Evolutionary conservation across 2,113 vertebrate species (phyloP).

Genomic region (Mesitornis unicolor): DNA sequence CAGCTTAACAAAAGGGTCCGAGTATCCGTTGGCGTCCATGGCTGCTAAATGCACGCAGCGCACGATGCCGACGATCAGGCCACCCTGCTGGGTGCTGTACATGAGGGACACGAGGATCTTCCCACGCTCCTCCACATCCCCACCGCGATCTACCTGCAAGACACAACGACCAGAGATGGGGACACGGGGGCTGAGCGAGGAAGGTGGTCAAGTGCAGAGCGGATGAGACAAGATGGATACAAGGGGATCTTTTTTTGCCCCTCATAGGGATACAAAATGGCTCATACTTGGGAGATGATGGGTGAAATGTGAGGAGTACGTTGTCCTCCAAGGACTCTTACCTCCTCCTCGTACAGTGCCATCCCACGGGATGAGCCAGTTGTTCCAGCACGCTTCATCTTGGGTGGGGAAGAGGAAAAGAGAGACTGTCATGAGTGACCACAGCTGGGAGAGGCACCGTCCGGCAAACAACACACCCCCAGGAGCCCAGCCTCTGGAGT

Average conservation of each 20-base stretch:
- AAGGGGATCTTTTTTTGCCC: background rate
- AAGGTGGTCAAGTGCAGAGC: background rate
- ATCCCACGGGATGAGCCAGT: constrained; percentile 88
- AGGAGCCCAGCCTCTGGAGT: background rate
- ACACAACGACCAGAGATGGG: background rate
- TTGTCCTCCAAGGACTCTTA: constrained; percentile 22
- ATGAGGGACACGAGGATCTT: constrained; percentile 95
- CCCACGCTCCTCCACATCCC: constrained; percentile 88
- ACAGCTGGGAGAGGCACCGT: fast-evolving
- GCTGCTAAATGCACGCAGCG: constrained; percentile 94
- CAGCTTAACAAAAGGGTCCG: constrained; percentile 97
- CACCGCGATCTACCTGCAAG: constrained; percentile 81
- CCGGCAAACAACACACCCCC: fast-evolving
- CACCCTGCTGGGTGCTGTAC: constrained; percentile 90
- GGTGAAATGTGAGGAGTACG: fast-evolving
- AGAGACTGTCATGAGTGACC: fast-evolving
- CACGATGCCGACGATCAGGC: constrained; percentile 89
- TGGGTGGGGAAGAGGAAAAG: background rate
- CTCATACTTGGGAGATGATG: fast-evolving
- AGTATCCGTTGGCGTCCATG: constrained; percentile 98
- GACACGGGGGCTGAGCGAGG: fast-evolving
- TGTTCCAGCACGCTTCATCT: constrained; percentile 89
- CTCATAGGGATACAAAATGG: fast-evolving
- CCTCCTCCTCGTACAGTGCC: constrained; percentile 95
- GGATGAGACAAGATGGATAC: fast-evolving